A percentile compares a stretch with the other conserved stretches of the same genome.
Conservation (phyloP, 1,140 invertebrate species). For the Homalodisca vitripennis region DNA sequence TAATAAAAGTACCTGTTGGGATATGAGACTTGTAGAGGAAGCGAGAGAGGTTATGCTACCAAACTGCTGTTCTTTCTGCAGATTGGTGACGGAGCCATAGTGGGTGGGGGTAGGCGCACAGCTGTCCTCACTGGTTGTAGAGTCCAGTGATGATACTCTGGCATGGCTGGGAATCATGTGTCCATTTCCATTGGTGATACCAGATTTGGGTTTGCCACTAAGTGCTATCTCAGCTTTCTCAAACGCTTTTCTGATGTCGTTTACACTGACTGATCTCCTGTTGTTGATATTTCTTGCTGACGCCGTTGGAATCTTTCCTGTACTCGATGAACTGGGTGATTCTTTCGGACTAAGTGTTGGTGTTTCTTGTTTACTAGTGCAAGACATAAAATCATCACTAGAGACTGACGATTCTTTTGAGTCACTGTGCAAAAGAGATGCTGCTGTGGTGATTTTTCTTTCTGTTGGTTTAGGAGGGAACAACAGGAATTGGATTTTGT, state of each 20-base stretch:
- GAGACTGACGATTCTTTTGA: background rate
- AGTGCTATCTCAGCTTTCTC: slow-evolving; percentile 51
- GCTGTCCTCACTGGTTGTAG: slow-evolving; percentile 53
- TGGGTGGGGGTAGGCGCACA: slow-evolving; percentile 43
- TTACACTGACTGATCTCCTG: slow-evolving; percentile 51
- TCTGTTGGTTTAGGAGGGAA: background rate
- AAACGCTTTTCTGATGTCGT: slow-evolving; percentile 61
- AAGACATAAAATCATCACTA: slow-evolving; percentile 1
- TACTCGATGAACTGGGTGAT: background rate
- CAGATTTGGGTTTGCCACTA: slow-evolving; percentile 1
- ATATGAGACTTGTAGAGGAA: slow-evolving; percentile 62
- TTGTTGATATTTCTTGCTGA: slow-evolving; percentile 35
- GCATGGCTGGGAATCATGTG: slow-evolving; percentile 41
- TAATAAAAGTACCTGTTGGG: slow-evolving; percentile 60
- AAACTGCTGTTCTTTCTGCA: slow-evolving; percentile 56
- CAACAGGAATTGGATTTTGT: background rate
- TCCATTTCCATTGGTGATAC: slow-evolving; percentile 15
- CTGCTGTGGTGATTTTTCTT: background rate
- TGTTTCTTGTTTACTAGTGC: slow-evolving; percentile 17
- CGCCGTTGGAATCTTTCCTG: slow-evolving; percentile 38
- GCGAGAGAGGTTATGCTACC: slow-evolving; percentile 62
- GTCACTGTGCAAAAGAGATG: slow-evolving; percentile 7
- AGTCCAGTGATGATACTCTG: slow-evolving; percentile 53
- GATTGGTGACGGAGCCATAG: slow-evolving; percentile 49
- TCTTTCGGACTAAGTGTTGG: slow-evolving; percentile 9